Evolutionary conservation across 2,888 invertebrate genomes (phyloP).

Genomic region (Eubasilissa splendida): DNA sequence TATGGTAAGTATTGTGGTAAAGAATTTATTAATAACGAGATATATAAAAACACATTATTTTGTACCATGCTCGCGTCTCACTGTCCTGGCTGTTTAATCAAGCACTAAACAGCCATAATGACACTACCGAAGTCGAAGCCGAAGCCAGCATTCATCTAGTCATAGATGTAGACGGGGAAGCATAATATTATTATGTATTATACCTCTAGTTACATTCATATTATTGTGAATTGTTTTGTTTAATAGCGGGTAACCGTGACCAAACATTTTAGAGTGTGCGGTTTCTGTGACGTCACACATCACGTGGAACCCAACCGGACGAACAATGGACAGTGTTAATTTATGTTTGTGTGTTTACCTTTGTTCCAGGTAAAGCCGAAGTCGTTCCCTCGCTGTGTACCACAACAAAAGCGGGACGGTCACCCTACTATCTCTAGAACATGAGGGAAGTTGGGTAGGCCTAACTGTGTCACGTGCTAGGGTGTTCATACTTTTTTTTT

Average conservation of each 20-base stretch:
- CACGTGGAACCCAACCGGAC: conserved; percentile 8
- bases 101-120: no score
- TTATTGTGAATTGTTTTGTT: conserved; percentile 1
- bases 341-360: conserved; percentile 50
- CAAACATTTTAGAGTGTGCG: conserved; percentile 14
- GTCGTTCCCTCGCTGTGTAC: not conserved
- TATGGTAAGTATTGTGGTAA: no score
- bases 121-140: no score
- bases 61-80: no score
- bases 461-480: conserved; percentile 7
- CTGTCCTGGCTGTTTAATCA: no score
- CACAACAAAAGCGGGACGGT: not conserved
- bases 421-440: conserved; percentile 12
- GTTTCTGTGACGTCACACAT: conserved; percentile 19
- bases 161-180: no score
- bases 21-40: no score
- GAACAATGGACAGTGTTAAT: conserved; percentile 48
- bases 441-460: not conserved
- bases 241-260: not conserved
- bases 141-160: no score
- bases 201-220: not conserved
- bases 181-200: no score
- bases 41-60: no score
- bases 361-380: conserved; percentile 51
- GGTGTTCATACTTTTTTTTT: conserved; percentile 6